Base-by-base conservation (phyloP, 1,140 invertebrate genomes). In the Prorops nasuta region DNA sequence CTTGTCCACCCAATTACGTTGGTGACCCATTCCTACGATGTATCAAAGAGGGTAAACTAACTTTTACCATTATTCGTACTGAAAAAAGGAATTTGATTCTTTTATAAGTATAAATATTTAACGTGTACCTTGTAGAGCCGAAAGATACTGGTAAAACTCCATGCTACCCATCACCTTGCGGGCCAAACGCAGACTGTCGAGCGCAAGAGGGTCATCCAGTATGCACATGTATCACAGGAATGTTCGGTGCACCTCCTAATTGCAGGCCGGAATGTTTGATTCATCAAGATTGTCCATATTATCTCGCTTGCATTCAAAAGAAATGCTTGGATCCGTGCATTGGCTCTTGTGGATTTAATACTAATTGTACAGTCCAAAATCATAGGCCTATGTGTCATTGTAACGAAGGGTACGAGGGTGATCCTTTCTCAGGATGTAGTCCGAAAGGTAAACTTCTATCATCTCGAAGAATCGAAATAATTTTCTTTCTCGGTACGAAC, bases 21-120 rank as follows among this genome's bases (percentile, higher is more conserved):
- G 91, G 91, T n/a, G 89, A 93, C 84, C 91, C 91, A 18, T 91
- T 92, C 60, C 81, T 87, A 3, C 78, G 84, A 62, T 94, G 91
- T 64, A 70, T 78, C 16, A 82, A 81, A 63, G 84, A 84, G 79
- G 80, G 88, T 88, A 79, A 83, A n/a, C n/a, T n/a, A n/a, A n/a
- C n/a, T n/a, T n/a, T n/a, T n/a, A n/a, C n/a, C n/a, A 37, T 19
- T 28, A 14, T 3, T 51, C 9, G 14, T 17, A 0, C 20, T 35
- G 3, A 14, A 35, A 35, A 36, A 7, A 34, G 4, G 60, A 35
- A 12, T 14, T 20, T 34, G n/a, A 2, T 31, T 50, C 14, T 32
- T 50, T 45, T 19, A 42, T 42, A n/a, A n/a, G n/a, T n/a, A 17
- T 35, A 36, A 32, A 31, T 49, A 20, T n/a, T n/a, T n/a, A n/a